Base-by-base conservation (phyloP, 2,797 vertebrate species). In the Oreochromis grahami region DNA sequence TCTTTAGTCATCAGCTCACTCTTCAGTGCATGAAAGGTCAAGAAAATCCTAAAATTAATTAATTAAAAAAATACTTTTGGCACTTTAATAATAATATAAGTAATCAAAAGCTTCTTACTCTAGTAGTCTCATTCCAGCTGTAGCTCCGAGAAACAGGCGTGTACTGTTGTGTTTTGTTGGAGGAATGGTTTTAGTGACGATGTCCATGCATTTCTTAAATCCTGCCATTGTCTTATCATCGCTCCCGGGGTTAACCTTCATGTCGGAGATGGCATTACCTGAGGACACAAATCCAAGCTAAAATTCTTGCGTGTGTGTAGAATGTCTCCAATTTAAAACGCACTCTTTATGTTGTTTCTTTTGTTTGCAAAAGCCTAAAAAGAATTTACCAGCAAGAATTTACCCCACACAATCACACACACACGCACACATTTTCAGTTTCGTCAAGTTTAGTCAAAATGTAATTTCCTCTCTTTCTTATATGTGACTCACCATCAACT, bases 81-180 rank as follows among this genome's bases (percentile, higher is more conserved):
- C 26, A 34, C 26, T 50, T 15, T 6, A 72, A 8, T 48, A 63
- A 19, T 19, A 72, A 74, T 74, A 13, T 8, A 13, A 12, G 10
- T 32, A 13, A 29, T 29, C 24, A 29, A 48, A 74, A 50, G 29
- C 6, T 60, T 68, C 92, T 94, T 96, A 99, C 98, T 97, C 96
- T 77, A 99, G 94, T 76, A 99, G 91, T 83, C 98, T 97, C 98
- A 99, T 99, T 83, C 98, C 98, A n/a, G 98, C 98, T 1, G 98
- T 99, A 65, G 98, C 98, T 34, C 98, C 98, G 32, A 99, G 94
- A 91, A 98, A 98, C 17, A 97, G 79, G 32, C 94, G 94, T 1
- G 97, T 98, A 60, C 81, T 95, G 17, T 90, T 93, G n/a, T 96
- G 97, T 77, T 97, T 96, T 74, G 87, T 83, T 8, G 45, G n/a